A percentile compares a stretch with the other conserved stretches of the same genome.
These are phyloP conservation scores for Chaenogobius annularis DNA, from an alignment of 2,113 vertebrate genomes.

Conservation along the genomic window DNA sequence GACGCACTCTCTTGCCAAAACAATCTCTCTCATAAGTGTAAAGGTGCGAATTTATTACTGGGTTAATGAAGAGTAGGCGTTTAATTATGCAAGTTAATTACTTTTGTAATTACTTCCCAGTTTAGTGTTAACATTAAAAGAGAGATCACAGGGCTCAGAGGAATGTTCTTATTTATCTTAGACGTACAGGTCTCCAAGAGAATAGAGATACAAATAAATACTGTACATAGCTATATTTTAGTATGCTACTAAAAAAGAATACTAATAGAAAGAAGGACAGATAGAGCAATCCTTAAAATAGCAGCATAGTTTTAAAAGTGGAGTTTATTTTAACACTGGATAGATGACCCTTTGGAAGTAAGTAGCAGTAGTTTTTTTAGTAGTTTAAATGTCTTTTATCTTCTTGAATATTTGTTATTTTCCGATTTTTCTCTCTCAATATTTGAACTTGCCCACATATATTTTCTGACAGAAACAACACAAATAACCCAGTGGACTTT, in stretches of 20 bases:
- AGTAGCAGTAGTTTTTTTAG: background rate
- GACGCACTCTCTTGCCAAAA: slow-evolving; percentile 24
- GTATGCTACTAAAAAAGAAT: too few species aligned
- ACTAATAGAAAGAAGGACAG: background rate
- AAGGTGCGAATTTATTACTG: slow-evolving; percentile 33
- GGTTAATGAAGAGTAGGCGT: slow-evolving; percentile 39
- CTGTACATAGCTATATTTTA: too few species aligned
- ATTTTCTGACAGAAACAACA: background rate
- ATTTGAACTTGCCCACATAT: background rate
- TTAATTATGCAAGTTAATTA: slow-evolving; percentile 52
- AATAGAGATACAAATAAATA: too few species aligned
- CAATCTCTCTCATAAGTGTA: slow-evolving; percentile 25
- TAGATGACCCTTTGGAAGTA: background rate
- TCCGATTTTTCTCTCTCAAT: too few species aligned
- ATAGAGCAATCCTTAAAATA: background rate
- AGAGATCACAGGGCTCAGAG: background rate
- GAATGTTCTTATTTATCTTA: background rate
- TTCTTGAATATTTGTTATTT: background rate
- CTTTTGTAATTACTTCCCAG: slow-evolving; percentile 8
- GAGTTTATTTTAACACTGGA: background rate
- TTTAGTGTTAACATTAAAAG: slow-evolving; percentile 9
- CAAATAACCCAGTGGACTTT: background rate
- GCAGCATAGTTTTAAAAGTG: background rate
- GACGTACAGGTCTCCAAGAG: too few species aligned
- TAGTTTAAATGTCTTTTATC: background rate